Evolutionary conservation across 2,888 invertebrate species (phyloP).

Genomic region (Anodontia alba): DNA sequence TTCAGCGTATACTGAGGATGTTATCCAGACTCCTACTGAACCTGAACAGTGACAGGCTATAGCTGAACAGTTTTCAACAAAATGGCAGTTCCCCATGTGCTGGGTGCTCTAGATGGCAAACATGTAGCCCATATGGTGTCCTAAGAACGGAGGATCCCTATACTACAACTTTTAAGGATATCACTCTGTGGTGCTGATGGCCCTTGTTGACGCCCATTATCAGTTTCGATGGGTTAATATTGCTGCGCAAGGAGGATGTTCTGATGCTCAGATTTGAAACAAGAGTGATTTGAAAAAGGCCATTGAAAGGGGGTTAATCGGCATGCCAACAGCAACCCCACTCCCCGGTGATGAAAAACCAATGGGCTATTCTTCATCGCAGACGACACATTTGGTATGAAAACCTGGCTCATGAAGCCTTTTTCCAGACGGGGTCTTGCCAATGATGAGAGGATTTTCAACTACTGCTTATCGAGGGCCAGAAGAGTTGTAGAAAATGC

Average conservation of each 20-base stretch:
- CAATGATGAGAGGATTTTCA: slow-evolving; percentile 33
- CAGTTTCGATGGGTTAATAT: slow-evolving; percentile 44
- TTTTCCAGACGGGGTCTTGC: slow-evolving; percentile 34
- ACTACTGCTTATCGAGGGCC: slow-evolving; percentile 39
- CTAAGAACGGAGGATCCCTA: slow-evolving; percentile 40
- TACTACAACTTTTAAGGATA: slow-evolving; percentile 56
- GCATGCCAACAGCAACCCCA: slow-evolving; percentile 31
- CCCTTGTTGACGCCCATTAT: slow-evolving; percentile 57
- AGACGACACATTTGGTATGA: slow-evolving; percentile 55
- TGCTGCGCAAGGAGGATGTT: slow-evolving; percentile 18
- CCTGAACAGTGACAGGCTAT: slow-evolving; percentile 22
- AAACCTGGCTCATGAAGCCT: slow-evolving; percentile 55
- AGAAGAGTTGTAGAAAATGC: slow-evolving; percentile 44
- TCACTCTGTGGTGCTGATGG: slow-evolving; percentile 44
- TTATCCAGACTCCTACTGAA: slow-evolving; percentile 32
- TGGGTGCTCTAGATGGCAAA: slow-evolving; percentile 53
- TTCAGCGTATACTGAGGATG: slow-evolving; percentile 33
- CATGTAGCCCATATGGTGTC: slow-evolving; percentile 45
- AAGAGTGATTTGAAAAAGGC: slow-evolving; percentile 43
- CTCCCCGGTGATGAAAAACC: slow-evolving; percentile 41
- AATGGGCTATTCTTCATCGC: slow-evolving; percentile 44
- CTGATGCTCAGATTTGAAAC: slow-evolving; percentile 54
- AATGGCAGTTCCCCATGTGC: slow-evolving; percentile 31
- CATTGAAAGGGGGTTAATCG: slow-evolving; percentile 33
- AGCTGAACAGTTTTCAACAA: slow-evolving; percentile 25